These are phyloP conservation scores for Noctua fimbriata DNA, from an alignment of 2,888 invertebrate genomes.

Conservation along the genomic window DNA sequence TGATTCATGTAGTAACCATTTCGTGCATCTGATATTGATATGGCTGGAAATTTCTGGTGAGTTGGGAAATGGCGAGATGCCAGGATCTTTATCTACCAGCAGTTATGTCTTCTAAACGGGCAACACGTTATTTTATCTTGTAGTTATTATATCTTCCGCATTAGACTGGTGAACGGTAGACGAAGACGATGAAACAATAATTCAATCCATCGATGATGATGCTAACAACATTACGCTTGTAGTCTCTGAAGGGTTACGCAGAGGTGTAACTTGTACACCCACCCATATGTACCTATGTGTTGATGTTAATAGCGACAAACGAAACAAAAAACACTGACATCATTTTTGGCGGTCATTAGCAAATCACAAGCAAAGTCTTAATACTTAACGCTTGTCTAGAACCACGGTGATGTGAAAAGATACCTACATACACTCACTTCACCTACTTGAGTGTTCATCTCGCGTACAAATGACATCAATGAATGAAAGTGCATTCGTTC, in stretches of 20 bases:
- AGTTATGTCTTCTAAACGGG: not conserved
- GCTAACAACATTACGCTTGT: not conserved
- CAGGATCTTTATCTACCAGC: not conserved
- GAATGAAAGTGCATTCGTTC: slow-evolving; percentile 68
- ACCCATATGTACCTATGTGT: too few relatives aligned
- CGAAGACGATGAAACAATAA: not conserved
- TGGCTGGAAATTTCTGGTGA: not conserved
- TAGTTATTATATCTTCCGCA: not conserved
- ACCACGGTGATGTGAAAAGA: slow-evolving; percentile 29
- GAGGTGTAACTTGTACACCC: not conserved
- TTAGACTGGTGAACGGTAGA: not conserved
- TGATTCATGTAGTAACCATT: not conserved
- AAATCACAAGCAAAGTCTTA: slow-evolving; percentile 6
- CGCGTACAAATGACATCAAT: slow-evolving; percentile 67
- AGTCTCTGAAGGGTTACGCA: not conserved
- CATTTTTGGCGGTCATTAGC: not conserved
- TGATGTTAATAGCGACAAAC: not conserved
- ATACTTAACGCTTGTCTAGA: slow-evolving; percentile 22
- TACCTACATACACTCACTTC: slow-evolving; percentile 36
- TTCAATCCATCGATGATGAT: not conserved
- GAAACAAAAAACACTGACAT: not conserved
- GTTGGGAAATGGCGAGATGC: not conserved
- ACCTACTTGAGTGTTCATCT: slow-evolving; percentile 32
- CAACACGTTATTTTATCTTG: not conserved
- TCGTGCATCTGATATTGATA: slow-evolving; percentile 28